Evolutionary conservation across 2,797 vertebrate genomes (phyloP), one percentile per base, ranked within the genome.

Genomic region (Halcyon chelicuti): DNA sequence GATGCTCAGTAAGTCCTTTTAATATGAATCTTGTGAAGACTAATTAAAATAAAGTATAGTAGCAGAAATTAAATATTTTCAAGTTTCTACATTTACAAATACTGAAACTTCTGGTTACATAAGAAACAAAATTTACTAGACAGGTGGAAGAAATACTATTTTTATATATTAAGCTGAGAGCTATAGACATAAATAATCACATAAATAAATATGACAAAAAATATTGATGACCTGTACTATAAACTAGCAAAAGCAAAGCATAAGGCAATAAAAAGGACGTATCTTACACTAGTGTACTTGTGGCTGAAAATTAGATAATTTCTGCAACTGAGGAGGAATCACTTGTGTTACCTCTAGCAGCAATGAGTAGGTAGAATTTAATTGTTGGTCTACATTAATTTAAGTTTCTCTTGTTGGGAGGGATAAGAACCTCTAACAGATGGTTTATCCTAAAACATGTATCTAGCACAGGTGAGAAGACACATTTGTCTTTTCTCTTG

Each of bases 281-380:
- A 54, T 58, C 28, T 81, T 74, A 63, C n/a, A 28, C 9, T n/a
- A 63, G 33, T 19, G 16, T 55, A 49, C 52, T 74, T 70, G 26
- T 92, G 29, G 54, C 12, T 74, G 37, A 70, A 65, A 75, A 54
- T 51, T 33, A n/a, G 11, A 80, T 31, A 8, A 11, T 71, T 77
- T 42, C 57, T 80, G 13, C 17, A 76, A 22, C 2, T 13, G 37
- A 52, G 15, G 18, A 73, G 52, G 52, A 76, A 63, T 28, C 8
- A 16, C 2, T 0, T 23, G 14, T 23, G 5, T 33, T 47, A 12
- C 4, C 8, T 75, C 20, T 75, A 37, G 3, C 6, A 26, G 35
- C 21, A 23, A 22, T 44, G 52, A 63, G 19, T 28, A 63, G 35
- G 44, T 40, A 60, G 83, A 57, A 63, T 84, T 37, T 62, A 60